Base-by-base conservation (phyloP, 2,113 vertebrate species). In the Cisticola juncidis region DNA sequence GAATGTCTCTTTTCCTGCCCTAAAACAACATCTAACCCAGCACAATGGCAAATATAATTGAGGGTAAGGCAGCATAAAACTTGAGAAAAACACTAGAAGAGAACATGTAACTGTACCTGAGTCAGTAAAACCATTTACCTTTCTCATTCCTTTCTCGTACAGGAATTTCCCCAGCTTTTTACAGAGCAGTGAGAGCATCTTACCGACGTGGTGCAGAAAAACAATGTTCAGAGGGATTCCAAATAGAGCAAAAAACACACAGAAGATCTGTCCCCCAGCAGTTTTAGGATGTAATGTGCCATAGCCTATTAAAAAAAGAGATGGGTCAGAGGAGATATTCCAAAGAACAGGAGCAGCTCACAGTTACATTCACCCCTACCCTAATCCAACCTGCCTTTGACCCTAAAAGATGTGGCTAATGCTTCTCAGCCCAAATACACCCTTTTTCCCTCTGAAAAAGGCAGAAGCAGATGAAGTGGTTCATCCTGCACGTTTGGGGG, bases 221-320 rank as follows among this genome's bases (percentile, higher is more conserved):
- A 97, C 97, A 42, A 98, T 95, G 62, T 97, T 98, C 86, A 98
- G 72, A 40, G 97, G 97, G 31, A 98, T 98, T 90, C 97, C 97
- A 90, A 97, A 92, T 10, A 97, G 93, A 62, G 97, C 97, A 70
- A 96, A 98, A 81, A 98, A 93, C 16, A 98, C 95, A 85, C 97
- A 97, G 60, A 98, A 97, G 53, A 97, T 94, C 94, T 98, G 98
- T 4, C 97, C 98, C 42, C 95, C 95, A 42, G 90, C 92, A 38
- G 96, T 98, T 94, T 89, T 97, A 69, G 98, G 97, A 61, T 64
- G 86, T 29, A 97, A 51, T 4, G 96, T 95, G 53, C 98, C 97
- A 48, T 97, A 98, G n/a, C 97, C 96, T 98, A 61, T 50, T 36
- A 33, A 86, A 90, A 47, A 50, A 92, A 45, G 79, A 87, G 28